Percentiles rank a stretch among this genome's conserved stretches.
phyloP scores from a whole-genome alignment of 2,888 invertebrate genomes.

The Schrankia costaestrigalis region DNA sequence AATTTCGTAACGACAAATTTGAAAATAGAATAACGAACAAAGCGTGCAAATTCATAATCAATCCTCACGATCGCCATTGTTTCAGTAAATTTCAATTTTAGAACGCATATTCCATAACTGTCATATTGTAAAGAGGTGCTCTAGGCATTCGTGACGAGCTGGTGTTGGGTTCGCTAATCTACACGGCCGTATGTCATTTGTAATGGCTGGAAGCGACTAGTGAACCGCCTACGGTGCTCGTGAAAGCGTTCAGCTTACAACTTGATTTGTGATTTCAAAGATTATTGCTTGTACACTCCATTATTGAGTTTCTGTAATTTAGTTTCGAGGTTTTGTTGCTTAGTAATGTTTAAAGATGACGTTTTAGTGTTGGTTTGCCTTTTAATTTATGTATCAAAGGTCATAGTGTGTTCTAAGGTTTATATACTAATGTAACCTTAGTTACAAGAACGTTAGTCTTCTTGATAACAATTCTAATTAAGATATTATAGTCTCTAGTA shows the following conservation, averaged over 20 bases:
- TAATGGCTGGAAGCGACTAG: slow-evolving; percentile 67
- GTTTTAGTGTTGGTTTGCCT: slow-evolving; percentile 14
- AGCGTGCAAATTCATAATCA: too few relatives aligned
- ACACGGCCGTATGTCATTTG: slow-evolving; percentile 37
- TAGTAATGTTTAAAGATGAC: slow-evolving; percentile 30
- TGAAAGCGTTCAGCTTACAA: slow-evolving; percentile 72
- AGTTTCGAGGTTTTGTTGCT: slow-evolving; percentile 48
- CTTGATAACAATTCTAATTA: too few relatives aligned
- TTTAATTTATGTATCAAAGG: too few relatives aligned
- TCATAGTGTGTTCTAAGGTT: too few relatives aligned
- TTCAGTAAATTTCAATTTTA: too few relatives aligned
- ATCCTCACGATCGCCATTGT: too few relatives aligned
- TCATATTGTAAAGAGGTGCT: slow-evolving; percentile 6
- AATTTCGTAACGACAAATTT: too few relatives aligned
- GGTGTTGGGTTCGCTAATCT: slow-evolving; percentile 13
- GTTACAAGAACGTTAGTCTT: too few relatives aligned
- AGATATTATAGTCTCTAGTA: too few relatives aligned
- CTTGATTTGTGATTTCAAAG: slow-evolving; percentile 77
- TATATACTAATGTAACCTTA: too few relatives aligned
- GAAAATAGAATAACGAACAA: too few relatives aligned
- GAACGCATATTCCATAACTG: slow-evolving; percentile 4
- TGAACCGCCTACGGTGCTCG: slow-evolving; percentile 70
- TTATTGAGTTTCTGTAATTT: slow-evolving; percentile 65
- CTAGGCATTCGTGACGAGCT: slow-evolving; percentile 16
- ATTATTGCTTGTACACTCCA: slow-evolving; percentile 65